phyloP scores from a whole-genome alignment of 2,113 vertebrate genomes.

The Amblyornis subalaris region DNA sequence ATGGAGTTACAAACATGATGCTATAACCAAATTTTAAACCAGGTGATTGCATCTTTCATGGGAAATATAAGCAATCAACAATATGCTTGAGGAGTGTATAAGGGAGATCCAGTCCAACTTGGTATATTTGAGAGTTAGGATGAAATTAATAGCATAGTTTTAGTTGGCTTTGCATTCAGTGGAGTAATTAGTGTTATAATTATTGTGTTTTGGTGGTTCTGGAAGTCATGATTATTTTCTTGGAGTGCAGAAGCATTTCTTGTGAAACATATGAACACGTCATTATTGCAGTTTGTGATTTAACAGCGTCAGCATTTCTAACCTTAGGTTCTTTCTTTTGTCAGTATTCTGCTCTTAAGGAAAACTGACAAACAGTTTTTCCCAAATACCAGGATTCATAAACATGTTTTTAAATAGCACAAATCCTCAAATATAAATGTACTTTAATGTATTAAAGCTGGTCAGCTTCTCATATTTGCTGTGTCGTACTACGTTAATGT shows the following conservation, averaged over 20 bases:
- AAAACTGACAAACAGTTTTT: not conserved
- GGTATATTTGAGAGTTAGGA: not conserved
- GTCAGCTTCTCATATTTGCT: not conserved
- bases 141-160: not conserved
- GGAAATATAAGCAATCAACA: not conserved
- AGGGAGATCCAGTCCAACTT: not conserved
- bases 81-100: not conserved
- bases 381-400: not conserved
- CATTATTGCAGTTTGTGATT: not conserved
- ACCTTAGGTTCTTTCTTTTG: not conserved
- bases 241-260: not conserved
- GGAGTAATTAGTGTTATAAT: not conserved
- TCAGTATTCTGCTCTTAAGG: not conserved
- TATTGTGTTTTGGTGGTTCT: not conserved
- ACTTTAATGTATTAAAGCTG: not conserved
- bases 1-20: not conserved
- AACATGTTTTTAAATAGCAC: not conserved
- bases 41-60: not conserved
- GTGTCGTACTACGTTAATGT: not conserved
- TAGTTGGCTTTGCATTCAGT: not conserved
- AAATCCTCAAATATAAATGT: not conserved
- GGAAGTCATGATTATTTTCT: not conserved
- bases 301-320: not conserved
- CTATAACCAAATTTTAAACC: not conserved
- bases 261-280: rapidly evolving